Conservation (phyloP, 2,797 vertebrate genomes). For the Helarctos malayanus region DNA sequence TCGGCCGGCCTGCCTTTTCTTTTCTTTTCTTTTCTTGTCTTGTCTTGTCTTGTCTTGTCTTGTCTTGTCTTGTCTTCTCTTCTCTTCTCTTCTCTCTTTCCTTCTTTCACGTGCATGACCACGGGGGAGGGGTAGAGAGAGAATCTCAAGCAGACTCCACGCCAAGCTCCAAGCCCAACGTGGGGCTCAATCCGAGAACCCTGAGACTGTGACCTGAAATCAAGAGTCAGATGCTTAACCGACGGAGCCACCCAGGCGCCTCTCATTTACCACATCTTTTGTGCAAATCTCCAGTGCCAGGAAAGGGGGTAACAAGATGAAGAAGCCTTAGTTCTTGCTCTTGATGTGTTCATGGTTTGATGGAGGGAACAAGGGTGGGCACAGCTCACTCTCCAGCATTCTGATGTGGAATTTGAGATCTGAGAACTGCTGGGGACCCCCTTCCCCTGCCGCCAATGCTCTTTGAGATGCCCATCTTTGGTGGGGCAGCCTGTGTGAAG, state of each 20-base stretch:
- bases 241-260: not conserved
- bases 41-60: no score
- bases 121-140: not conserved
- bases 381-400: not conserved
- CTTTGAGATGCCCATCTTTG: not conserved
- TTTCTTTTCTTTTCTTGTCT: no score
- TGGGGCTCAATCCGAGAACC: not conserved
- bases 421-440: no score
- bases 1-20: not conserved
- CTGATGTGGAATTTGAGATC: not conserved
- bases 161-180: accelerated
- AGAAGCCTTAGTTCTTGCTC: not conserved
- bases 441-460: not conserved
- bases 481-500: not conserved
- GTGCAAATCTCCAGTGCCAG: not conserved
- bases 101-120: no score
- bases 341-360: not conserved
- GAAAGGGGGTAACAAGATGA: not conserved
- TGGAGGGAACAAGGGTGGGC: not conserved
- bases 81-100: no score
- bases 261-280: conserved; percentile 16
- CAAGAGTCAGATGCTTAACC: not conserved
- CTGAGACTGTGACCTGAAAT: not conserved
- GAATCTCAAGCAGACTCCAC: not conserved
- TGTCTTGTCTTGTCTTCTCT: no score